These are phyloP conservation scores for Haliaeetus leucogaster DNA, from an alignment of 2,113 vertebrate genomes.

Conservation along the genomic window DNA sequence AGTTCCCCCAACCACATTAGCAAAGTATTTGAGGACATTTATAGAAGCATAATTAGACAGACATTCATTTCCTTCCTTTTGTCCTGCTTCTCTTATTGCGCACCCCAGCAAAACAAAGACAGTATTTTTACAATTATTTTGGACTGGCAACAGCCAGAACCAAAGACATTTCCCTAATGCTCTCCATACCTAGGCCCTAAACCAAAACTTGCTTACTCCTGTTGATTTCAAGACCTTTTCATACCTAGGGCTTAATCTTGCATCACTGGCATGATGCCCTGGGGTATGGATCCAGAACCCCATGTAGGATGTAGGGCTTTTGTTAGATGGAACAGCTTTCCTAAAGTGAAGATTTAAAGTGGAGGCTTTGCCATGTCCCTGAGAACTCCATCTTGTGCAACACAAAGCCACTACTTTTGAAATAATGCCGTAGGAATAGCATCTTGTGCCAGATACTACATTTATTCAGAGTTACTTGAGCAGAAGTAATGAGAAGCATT, in stretches of 20 bases:
- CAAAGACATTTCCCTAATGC: background rate
- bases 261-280: background rate
- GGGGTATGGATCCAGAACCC: background rate
- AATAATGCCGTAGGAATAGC: background rate
- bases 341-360: background rate
- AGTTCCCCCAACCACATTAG: background rate
- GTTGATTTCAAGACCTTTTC: background rate
- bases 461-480: constrained; percentile 65
- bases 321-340: constrained; percentile 2
- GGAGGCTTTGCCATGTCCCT: background rate
- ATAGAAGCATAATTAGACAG: background rate
- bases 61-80: constrained; percentile 1
- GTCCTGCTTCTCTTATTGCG: background rate
- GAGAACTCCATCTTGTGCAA: constrained; percentile 28
- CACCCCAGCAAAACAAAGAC: background rate
- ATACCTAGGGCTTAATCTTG: background rate
- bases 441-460: constrained; percentile 54
- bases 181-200: background rate
- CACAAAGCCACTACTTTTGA: constrained; percentile 47
- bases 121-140: background rate
- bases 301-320: background rate
- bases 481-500: constrained; percentile 67
- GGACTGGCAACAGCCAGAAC: background rate
- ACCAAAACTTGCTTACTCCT: background rate
- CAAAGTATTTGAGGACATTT: constrained; percentile 22